Conservation (phyloP, 2,888 invertebrate species). For the Hypomecis punctinalis region DNA sequence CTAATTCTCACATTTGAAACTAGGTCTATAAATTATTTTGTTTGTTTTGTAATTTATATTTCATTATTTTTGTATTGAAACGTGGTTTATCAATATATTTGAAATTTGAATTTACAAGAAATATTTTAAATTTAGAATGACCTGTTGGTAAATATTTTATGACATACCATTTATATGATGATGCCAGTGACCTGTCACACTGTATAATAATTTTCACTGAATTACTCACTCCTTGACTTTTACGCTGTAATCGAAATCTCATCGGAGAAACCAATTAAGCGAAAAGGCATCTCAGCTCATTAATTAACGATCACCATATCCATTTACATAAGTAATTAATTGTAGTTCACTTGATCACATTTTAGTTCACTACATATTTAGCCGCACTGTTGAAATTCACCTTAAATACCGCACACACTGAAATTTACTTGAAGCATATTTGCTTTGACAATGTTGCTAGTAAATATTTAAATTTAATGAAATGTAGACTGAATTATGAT, state of each 20-base stretch:
- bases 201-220: neutral
- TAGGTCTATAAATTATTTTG: too few relatives aligned
- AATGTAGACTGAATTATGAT: conserved; percentile 26
- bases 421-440: conserved; percentile 34
- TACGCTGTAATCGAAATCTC: conserved; percentile 25
- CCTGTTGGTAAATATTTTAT: too few relatives aligned
- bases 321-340: conserved; percentile 33
- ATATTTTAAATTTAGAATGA: too few relatives aligned
- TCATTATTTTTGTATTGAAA: too few relatives aligned
- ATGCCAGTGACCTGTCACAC: conserved; percentile 13
- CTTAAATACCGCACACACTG: conserved; percentile 38
- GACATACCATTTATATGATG: too few relatives aligned
- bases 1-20: too few relatives aligned
- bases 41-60: too few relatives aligned
- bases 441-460: conserved; percentile 23
- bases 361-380: conserved; percentile 18
- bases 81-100: too few relatives aligned
- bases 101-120: too few relatives aligned
- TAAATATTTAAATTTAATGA: conserved; percentile 25
- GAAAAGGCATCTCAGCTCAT: conserved; percentile 14
- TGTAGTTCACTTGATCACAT: conserved; percentile 37
- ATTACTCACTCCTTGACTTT: conserved; percentile 27
- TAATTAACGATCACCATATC: conserved; percentile 27
- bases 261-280: conserved; percentile 22
- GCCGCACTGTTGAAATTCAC: conserved; percentile 31